phyloP scores from a whole-genome alignment of 2,888 invertebrate species.

The Ochropleura plecta region DNA sequence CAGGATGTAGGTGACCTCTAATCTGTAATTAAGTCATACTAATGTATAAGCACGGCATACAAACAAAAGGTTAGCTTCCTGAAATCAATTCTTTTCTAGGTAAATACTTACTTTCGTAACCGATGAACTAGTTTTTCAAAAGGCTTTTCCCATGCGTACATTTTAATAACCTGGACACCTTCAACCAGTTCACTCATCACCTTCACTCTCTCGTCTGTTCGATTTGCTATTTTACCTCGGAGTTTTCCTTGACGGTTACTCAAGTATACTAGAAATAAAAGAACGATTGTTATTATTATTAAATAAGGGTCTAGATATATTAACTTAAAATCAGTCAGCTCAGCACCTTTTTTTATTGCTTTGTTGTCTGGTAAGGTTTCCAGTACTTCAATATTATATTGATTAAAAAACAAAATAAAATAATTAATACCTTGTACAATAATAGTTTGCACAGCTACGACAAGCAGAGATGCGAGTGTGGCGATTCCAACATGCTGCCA shows the following conservation, averaged over 20 bases:
- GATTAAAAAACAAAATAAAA: not conserved
- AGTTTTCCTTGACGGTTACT: conserved; percentile 85
- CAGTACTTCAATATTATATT: not conserved
- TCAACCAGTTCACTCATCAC: conserved; percentile 95
- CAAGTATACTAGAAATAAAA: conserved; percentile 78
- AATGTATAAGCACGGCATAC: not conserved
- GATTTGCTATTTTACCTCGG: conserved; percentile 91
- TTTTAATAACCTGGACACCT: conserved; percentile 95
- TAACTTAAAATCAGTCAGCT: not conserved
- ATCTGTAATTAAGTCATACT: conserved; percentile 78
- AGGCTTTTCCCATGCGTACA: conserved; percentile 96
- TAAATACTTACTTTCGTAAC: conserved; percentile 91
- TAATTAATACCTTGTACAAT: conserved; percentile 86
- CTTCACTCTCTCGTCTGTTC: conserved; percentile 94
- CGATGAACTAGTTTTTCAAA: conserved; percentile 92
- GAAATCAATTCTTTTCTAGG: not conserved
- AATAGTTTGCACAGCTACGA: conserved; percentile 91
- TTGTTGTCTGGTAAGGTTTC: not conserved
- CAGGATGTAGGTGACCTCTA: conserved; percentile 92
- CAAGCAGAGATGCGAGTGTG: conserved; percentile 81
- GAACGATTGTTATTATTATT: too few relatives aligned
- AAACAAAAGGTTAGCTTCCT: not conserved
- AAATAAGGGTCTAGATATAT: not conserved
- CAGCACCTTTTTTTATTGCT: not conserved
- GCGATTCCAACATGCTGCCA: conserved; percentile 86